These are phyloP conservation scores for Atherinosoma microstoma DNA, from an alignment of 2,797 vertebrate genomes.

Conservation along the genomic window DNA sequence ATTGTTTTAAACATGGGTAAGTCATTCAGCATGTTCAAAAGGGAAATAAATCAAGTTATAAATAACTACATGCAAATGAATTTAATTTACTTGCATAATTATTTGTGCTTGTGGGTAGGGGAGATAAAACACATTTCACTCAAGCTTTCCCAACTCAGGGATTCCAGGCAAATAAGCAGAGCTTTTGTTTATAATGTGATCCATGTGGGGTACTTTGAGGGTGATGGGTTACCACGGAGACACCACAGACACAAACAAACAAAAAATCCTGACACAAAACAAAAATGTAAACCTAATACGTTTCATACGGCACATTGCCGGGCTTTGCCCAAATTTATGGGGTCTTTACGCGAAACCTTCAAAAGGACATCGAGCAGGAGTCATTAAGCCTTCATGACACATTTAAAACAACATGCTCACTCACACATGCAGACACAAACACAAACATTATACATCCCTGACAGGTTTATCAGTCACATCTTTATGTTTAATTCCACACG, in stretches of 20 bases:
- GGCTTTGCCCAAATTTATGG: conserved; percentile 67
- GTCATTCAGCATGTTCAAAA: conserved; percentile 38
- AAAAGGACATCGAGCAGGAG: conserved; percentile 50
- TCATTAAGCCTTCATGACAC: conserved; percentile 40
- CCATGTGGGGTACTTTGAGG: conserved; percentile 85
- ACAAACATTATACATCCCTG: conserved; percentile 40
- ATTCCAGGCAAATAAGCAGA: conserved; percentile 67
- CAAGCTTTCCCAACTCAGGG: conserved; percentile 41
- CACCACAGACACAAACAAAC: conserved; percentile 80
- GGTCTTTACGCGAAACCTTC: conserved; percentile 53
- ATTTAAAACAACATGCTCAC: conserved; percentile 48
- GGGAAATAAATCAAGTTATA: conserved; percentile 53
- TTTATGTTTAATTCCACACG: conserved; percentile 47
- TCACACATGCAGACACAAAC: conserved; percentile 34
- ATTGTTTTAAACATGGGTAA: conserved; percentile 40
- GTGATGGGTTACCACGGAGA: conserved; percentile 82
- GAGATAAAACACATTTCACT: conserved; percentile 65
- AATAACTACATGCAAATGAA: conserved; percentile 63
- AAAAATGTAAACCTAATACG: conserved; percentile 77
- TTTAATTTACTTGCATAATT: conserved; percentile 65
- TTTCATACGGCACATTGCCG: conserved; percentile 77
- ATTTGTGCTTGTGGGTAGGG: conserved; percentile 60
- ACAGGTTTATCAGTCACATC: conserved; percentile 60
- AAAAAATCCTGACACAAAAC: conserved; percentile 69
- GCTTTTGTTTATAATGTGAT: conserved; percentile 81